Conservation (phyloP, 92 coral and sea anemone genomes). For the Micromussa lordhowensis region DNA sequence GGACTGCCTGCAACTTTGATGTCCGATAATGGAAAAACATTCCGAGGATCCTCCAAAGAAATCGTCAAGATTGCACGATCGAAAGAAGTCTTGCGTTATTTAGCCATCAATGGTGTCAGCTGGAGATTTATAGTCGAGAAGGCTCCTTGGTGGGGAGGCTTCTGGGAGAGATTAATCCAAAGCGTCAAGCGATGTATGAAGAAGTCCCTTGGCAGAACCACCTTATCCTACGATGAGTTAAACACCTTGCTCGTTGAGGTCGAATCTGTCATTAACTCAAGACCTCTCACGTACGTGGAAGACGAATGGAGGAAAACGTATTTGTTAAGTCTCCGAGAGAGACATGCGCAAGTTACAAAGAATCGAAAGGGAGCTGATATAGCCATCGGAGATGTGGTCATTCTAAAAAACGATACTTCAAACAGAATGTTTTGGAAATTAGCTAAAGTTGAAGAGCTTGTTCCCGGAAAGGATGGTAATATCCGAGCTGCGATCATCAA, state of each 20-base stretch:
- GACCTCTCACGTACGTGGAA: constrained; percentile 36
- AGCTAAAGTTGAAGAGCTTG: constrained; percentile 46
- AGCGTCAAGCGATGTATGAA: not conserved
- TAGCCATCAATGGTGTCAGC: not conserved
- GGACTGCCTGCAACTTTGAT: constrained; percentile 48
- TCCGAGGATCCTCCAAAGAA: constrained; percentile 39
- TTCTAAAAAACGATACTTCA: constrained; percentile 36
- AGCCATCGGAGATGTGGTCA: constrained; percentile 41
- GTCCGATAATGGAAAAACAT: constrained; percentile 58
- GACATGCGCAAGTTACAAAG: not conserved
- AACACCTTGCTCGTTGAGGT: not conserved
- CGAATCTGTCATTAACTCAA: not conserved
- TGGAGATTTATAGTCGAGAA: constrained; percentile 2
- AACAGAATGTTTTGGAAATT: constrained; percentile 48
- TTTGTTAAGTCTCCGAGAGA: not conserved
- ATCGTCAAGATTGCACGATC: constrained; percentile 33
- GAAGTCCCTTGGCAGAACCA: not conserved
- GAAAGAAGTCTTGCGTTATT: constrained; percentile 20
- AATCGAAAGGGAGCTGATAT: not conserved
- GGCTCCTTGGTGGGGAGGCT: constrained; percentile 6
- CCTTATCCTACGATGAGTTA: not conserved
- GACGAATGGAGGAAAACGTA: not conserved
- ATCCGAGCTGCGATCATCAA: too few species aligned
- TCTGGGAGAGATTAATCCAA: not conserved
- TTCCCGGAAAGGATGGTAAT: too few species aligned